These are phyloP conservation scores for Halocaridina rubra DNA, from an alignment of 2,888 invertebrate genomes.

Conservation along the genomic window DNA sequence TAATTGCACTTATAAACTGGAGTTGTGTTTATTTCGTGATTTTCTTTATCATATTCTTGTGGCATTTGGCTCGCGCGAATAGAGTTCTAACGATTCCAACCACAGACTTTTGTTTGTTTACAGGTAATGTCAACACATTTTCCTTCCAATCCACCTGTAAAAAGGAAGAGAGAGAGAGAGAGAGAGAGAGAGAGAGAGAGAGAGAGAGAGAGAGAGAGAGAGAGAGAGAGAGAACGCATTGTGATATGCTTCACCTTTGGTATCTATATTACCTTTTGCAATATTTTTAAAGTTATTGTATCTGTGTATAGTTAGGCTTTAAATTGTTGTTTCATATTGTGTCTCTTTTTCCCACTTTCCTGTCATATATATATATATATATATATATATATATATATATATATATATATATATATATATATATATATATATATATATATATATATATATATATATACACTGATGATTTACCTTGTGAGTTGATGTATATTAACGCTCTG, in stretches of 20 bases:
- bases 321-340: background rate
- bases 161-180: constrained; percentile 21
- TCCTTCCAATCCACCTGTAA: too few species aligned
- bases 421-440: background rate
- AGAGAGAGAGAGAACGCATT: background rate
- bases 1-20: too few species aligned
- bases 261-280: background rate
- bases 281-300: background rate
- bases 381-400: background rate
- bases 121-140: too few species aligned
- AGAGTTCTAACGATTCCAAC: too few species aligned
- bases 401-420: background rate
- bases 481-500: too few species aligned
- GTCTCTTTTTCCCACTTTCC: background rate
- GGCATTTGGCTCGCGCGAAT: too few species aligned
- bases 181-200: background rate
- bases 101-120: too few species aligned
- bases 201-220: background rate
- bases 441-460: background rate
- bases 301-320: background rate
- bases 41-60: too few species aligned
- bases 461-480: too few species aligned
- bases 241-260: background rate
- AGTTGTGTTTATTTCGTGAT: too few species aligned
- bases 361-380: background rate